A percentile compares a stretch with the other conserved stretches of the same genome.
phyloP scores from a whole-genome alignment of 1,140 invertebrate species.

The Drosophila elegans region DNA sequence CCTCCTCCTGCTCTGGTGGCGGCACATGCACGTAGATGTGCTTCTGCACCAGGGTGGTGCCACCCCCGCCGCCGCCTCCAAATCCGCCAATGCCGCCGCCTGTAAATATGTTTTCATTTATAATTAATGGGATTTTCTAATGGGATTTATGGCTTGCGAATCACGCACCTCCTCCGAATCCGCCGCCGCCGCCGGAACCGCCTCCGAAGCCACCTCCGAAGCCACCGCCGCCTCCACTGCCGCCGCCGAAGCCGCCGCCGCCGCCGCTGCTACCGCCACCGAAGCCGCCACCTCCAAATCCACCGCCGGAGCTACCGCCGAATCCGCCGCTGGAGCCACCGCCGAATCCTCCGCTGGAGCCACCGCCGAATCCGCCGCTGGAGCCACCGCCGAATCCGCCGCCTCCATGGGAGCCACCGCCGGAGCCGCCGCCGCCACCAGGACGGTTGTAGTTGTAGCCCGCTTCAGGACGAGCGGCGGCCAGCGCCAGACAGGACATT shows the following conservation, averaged over 20 bases:
- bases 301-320: conserved; percentile 44
- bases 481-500: conserved; percentile 87
- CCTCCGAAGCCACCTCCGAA: conserved; percentile 57
- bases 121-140: background rate
- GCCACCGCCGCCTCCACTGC: conserved; percentile 70
- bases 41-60: conserved; percentile 88
- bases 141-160: background rate
- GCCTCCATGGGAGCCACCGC: conserved; percentile 47
- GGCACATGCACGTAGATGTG: conserved; percentile 93
- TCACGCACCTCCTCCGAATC: conserved; percentile 71
- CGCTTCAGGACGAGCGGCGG: conserved; percentile 87
- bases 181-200: conserved; percentile 52
- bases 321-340: conserved; percentile 52
- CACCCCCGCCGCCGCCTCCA: conserved; percentile 84
- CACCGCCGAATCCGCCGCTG: conserved; percentile 55
- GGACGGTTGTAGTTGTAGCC: conserved; percentile 87
- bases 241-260: conserved; percentile 35
- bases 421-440: conserved; percentile 84
- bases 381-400: conserved; percentile 50
- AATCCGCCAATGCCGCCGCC: conserved; percentile 84
- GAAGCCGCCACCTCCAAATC: conserved; percentile 48
- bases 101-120: conserved; percentile 22
- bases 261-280: conserved; percentile 38
- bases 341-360: conserved; percentile 46
- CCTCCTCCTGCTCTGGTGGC: conserved; percentile 90